phyloP scores from a whole-genome alignment of 2,888 invertebrate genomes.

The Cerceris rybyensis region DNA sequence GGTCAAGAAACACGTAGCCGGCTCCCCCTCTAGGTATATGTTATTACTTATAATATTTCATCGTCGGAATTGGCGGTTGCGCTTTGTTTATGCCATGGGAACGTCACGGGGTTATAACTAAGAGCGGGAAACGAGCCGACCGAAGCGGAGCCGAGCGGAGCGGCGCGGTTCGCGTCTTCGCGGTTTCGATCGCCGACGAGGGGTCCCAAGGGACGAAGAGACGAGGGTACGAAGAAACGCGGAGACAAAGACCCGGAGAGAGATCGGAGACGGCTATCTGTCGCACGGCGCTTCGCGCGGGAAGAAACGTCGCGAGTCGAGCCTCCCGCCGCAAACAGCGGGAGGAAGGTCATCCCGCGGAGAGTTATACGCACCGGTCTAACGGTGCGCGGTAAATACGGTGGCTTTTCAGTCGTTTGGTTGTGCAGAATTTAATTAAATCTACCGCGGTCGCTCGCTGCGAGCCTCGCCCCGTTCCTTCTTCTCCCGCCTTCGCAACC shows the following conservation, averaged over 20 bases:
- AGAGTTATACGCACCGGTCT: slow-evolving; percentile 36
- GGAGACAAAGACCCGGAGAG: too few species aligned
- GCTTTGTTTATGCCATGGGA: slow-evolving; percentile 82
- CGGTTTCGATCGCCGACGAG: background rate
- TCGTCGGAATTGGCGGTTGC: slow-evolving; percentile 82
- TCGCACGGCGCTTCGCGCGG: background rate
- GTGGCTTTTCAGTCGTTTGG: slow-evolving; percentile 41
- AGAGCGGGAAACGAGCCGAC: slow-evolving; percentile 68
- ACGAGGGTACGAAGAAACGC: too few species aligned
- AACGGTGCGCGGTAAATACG: slow-evolving; percentile 15
- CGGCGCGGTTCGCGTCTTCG: background rate
- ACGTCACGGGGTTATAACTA: slow-evolving; percentile 76
- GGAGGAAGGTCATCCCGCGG: slow-evolving; percentile 41
- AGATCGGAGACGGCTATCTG: background rate
- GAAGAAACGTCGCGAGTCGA: background rate
- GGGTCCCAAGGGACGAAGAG: background rate
- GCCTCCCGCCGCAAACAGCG: slow-evolving; percentile 12
- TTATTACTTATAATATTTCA: slow-evolving; percentile 82
- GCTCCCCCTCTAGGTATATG: slow-evolving; percentile 75
- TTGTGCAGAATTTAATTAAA: slow-evolving; percentile 59
- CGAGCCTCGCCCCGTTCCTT: background rate
- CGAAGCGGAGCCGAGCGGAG: slow-evolving; percentile 4
- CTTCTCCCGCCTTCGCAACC: background rate
- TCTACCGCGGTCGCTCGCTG: slow-evolving; percentile 15
- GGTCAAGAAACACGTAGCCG: slow-evolving; percentile 52